Evolutionary conservation across 2,888 invertebrate species (phyloP).

Genomic region (Trachelus iudaicus): DNA sequence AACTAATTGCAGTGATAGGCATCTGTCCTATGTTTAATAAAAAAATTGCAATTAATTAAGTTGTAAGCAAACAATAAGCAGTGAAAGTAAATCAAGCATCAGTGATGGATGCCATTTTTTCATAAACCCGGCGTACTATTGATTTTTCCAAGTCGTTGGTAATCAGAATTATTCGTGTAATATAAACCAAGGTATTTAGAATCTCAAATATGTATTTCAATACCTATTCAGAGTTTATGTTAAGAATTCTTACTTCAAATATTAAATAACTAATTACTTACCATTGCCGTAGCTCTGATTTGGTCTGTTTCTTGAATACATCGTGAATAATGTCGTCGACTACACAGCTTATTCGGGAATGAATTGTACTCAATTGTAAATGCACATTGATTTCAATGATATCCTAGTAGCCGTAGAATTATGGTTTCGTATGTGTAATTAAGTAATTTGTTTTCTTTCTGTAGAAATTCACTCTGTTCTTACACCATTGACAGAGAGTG

Average conservation of each 20-base stretch:
- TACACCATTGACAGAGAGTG: not conserved
- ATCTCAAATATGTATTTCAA: not conserved
- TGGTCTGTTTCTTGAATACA: conserved; percentile 40
- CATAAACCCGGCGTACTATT: conserved; percentile 26
- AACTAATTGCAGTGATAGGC: not conserved
- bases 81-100: not conserved
- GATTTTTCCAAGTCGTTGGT: conserved; percentile 24
- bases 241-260: not conserved
- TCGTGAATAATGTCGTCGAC: conserved; percentile 12
- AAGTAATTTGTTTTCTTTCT: not conserved
- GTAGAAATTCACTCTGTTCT: not conserved
- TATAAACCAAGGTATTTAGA: not conserved
- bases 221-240: not conserved
- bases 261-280: conserved; percentile 17
- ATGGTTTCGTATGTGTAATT: not conserved
- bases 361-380: not conserved
- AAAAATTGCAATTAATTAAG: not conserved
- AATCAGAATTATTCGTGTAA: not conserved
- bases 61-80: not conserved
- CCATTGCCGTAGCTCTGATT: conserved; percentile 35
- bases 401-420: not conserved
- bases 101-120: conserved; percentile 28
- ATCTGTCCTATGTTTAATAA: not conserved
- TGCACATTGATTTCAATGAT: not conserved
- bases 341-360: not conserved